Conservation (phyloP, 1,140 invertebrate species). For the Aphaenogaster rudis region DNA sequence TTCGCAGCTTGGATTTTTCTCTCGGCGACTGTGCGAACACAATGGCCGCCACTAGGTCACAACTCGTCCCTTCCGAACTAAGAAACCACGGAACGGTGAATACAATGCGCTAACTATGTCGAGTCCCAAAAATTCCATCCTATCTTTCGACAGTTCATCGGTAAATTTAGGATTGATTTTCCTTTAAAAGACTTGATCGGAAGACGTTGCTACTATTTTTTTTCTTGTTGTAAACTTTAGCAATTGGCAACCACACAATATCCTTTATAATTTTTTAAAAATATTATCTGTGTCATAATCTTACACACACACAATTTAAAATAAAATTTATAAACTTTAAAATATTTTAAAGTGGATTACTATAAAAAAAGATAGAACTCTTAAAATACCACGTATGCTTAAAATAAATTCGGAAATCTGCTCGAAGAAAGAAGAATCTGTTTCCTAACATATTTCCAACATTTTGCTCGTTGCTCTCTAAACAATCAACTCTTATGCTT, state of each 20-base stretch:
- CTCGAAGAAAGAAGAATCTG: neutral
- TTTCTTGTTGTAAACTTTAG: neutral
- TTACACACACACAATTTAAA: neutral
- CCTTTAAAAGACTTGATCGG: neutral
- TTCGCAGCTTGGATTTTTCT: conserved; percentile 71
- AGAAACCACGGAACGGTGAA: conserved; percentile 58
- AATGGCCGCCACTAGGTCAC: conserved; percentile 67
- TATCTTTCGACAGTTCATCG: neutral
- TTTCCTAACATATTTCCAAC: neutral
- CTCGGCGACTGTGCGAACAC: conserved; percentile 46
- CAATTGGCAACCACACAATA: neutral
- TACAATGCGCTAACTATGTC: conserved; percentile 67
- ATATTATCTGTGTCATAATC: neutral
- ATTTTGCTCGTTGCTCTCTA: neutral
- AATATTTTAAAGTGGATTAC: neutral
- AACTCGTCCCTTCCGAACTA: conserved; percentile 39
- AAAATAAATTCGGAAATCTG: neutral
- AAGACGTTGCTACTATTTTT: neutral
- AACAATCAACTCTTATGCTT: conserved; percentile 1
- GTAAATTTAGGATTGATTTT: neutral
- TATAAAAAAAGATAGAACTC: neutral
- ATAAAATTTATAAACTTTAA: neutral
- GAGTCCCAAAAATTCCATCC: neutral
- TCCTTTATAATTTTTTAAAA: neutral
- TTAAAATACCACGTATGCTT: neutral